phyloP scores from a whole-genome alignment of 2,797 vertebrate genomes.

The Dryobates pubescens region DNA sequence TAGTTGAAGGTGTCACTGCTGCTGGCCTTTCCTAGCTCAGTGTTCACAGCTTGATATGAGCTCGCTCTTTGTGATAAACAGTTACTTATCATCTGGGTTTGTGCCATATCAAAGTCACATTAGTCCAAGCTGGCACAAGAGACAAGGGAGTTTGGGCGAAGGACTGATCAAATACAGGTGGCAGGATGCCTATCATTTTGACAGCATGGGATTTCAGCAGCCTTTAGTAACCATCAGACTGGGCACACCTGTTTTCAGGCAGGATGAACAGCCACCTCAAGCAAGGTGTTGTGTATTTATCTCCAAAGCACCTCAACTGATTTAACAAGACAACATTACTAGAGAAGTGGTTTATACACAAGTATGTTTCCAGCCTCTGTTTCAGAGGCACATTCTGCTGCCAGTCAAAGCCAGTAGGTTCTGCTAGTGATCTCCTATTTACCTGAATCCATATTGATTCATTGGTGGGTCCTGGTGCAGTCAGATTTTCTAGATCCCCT shows the following conservation, averaged over 20 bases:
- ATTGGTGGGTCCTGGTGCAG: slow-evolving; percentile 90
- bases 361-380: background rate
- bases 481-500: slow-evolving; percentile 94
- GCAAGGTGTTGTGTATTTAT: background rate
- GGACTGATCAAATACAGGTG: background rate
- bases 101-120: background rate
- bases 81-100: background rate
- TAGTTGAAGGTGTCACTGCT: background rate
- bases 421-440: background rate
- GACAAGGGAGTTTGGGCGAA: background rate
- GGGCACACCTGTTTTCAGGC: background rate
- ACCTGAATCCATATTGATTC: slow-evolving; percentile 95
- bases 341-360: background rate
- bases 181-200: background rate
- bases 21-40: background rate
- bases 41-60: background rate
- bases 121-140: background rate
- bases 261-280: background rate
- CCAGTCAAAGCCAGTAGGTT: background rate
- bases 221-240: background rate
- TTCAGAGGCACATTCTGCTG: background rate
- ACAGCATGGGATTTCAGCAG: background rate
- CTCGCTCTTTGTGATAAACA: background rate
- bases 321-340: background rate
- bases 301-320: background rate